phyloP scores from a whole-genome alignment of 2,113 vertebrate species.

The Bos indicus region DNA sequence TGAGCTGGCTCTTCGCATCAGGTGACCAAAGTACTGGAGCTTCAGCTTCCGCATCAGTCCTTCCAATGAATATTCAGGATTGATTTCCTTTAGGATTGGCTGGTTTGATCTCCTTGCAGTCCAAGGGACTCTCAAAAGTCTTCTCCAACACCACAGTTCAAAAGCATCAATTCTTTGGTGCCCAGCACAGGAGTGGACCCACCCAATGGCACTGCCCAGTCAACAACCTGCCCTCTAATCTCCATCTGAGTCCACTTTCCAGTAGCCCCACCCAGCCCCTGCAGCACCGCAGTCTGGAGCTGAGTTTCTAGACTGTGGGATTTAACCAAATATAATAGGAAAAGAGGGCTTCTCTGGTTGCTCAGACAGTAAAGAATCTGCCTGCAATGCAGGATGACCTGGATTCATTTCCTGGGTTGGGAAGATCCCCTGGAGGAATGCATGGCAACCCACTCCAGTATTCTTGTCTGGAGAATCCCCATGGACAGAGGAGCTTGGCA shows the following conservation, averaged over 20 bases:
- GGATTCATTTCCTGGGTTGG: background rate
- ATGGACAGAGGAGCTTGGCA: background rate
- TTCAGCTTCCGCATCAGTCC: background rate
- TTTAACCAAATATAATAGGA: background rate
- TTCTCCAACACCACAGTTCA: background rate
- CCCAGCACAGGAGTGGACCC: background rate
- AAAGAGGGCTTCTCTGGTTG: background rate
- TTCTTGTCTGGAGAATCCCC: background rate
- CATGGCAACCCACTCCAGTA: background rate
- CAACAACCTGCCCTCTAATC: background rate
- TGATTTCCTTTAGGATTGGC: background rate
- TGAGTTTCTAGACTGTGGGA: background rate
- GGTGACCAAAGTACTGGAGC: background rate
- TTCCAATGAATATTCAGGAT: background rate
- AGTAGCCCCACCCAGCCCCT: background rate
- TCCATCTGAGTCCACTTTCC: background rate
- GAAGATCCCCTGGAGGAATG: background rate
- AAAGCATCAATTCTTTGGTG: background rate
- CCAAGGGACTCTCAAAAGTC: background rate
- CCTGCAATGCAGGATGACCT: background rate
- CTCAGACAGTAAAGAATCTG: background rate
- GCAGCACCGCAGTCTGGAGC: rapidly evolving
- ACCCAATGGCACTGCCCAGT: background rate
- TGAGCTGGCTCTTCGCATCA: background rate
- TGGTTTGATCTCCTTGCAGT: background rate